A percentile compares a stretch with the other conserved stretches of the same genome.
Conservation (phyloP, 2,113 vertebrate genomes). For the Equus quagga region DNA sequence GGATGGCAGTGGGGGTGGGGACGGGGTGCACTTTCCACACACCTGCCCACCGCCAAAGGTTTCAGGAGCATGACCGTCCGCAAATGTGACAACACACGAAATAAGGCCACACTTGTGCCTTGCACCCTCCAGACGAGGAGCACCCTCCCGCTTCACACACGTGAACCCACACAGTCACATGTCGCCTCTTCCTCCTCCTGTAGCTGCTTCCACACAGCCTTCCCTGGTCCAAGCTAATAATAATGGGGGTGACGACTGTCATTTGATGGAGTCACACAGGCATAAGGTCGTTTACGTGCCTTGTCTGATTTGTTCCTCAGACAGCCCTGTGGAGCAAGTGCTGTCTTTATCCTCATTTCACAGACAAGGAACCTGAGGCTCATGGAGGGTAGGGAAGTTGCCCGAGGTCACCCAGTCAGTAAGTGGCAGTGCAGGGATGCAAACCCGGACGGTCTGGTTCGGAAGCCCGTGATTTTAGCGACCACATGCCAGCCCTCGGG, state of each 20-base stretch:
- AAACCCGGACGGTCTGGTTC: background rate
- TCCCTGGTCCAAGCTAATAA: background rate
- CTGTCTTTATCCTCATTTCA: background rate
- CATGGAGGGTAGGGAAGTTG: background rate
- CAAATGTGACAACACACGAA: background rate
- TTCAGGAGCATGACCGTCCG: background rate
- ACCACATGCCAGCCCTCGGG: background rate
- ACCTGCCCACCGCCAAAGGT: background rate
- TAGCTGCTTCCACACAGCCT: background rate
- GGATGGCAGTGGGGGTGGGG: slow-evolving; percentile 58
- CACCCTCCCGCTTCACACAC: background rate
- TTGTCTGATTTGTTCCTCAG: background rate
- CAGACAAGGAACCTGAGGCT: background rate
- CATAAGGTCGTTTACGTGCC: background rate
- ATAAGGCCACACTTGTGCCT: background rate
- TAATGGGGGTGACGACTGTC: background rate
- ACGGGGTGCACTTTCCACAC: slow-evolving; percentile 48
- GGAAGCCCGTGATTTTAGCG: background rate
- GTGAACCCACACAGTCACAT: background rate
- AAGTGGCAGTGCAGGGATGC: background rate
- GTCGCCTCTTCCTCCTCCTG: background rate
- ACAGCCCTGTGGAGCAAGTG: background rate
- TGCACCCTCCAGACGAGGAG: background rate
- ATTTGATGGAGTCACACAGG: background rate
- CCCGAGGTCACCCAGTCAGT: background rate